phyloP scores from a whole-genome alignment of 2,113 vertebrate species.

The Trematocara stigmaticum region DNA sequence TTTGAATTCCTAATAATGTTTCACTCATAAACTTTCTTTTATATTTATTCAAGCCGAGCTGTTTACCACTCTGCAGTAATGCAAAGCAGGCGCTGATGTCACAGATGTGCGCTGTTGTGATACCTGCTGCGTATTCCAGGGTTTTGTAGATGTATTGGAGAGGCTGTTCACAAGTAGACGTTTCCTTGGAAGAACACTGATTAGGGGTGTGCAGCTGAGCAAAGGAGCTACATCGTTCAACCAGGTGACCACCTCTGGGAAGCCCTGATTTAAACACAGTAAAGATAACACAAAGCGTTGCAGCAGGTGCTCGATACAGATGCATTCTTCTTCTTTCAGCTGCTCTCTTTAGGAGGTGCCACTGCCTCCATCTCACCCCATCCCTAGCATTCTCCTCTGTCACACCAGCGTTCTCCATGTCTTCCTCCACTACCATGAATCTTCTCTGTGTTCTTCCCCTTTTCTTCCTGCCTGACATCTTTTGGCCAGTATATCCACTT shows the following conservation, averaged over 20 bases:
- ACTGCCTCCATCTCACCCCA: background rate
- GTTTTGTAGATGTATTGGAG: background rate
- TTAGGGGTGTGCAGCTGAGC: constrained; percentile 65
- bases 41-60: background rate
- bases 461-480: background rate
- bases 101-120: background rate
- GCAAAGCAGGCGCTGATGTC: background rate
- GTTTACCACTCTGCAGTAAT: background rate
- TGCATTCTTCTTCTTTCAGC: background rate
- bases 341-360: background rate
- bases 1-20: background rate
- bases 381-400: background rate
- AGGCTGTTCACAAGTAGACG: constrained; percentile 39
- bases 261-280: constrained; percentile 45
- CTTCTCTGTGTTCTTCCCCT: background rate
- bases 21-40: background rate
- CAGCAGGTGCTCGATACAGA: background rate
- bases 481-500: background rate
- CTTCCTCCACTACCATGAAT: background rate
- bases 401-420: background rate
- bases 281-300: background rate
- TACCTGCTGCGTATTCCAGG: constrained; percentile 79
- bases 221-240: constrained; percentile 62
- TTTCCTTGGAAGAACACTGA: constrained; percentile 54
- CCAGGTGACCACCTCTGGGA: constrained; percentile 54